Conservation (phyloP, 2,113 vertebrate genomes). For the Brachypodius melanocephalos region DNA sequence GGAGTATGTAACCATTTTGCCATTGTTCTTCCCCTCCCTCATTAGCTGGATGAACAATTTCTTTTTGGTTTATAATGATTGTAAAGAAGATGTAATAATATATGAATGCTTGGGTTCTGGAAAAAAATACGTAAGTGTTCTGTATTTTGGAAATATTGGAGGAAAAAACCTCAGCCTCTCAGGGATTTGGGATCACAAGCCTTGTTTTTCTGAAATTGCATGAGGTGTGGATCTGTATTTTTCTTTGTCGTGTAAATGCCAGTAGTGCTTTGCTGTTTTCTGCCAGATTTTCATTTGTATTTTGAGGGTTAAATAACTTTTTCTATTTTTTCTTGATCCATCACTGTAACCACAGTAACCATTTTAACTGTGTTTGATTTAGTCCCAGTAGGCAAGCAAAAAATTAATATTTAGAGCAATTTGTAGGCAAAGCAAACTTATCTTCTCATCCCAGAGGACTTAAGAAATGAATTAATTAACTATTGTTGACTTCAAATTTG, state of each 20-base stretch:
- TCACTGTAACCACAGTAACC: slow-evolving; percentile 71
- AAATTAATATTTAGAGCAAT: slow-evolving; percentile 60
- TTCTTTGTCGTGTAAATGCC: neutral
- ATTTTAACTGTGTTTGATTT: slow-evolving; percentile 66
- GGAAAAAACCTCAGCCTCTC: neutral
- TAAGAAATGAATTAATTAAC: slow-evolving; percentile 46
- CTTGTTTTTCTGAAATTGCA: neutral
- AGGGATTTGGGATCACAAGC: neutral
- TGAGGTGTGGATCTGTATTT: neutral
- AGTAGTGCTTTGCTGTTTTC: neutral
- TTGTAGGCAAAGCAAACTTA: slow-evolving; percentile 19
- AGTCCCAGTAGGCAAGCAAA: slow-evolving; percentile 43
- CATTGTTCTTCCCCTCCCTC: neutral
- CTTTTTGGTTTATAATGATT: neutral
- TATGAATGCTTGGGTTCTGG: neutral
- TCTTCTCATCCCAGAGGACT: slow-evolving; percentile 9
- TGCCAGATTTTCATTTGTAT: neutral
- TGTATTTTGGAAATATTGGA: neutral
- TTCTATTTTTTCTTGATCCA: neutral
- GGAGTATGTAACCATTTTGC: neutral
- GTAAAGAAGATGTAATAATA: neutral
- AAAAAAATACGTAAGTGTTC: neutral
- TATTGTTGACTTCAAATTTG: slow-evolving; percentile 1
- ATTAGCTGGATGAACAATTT: neutral
- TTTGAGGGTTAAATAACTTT: slow-evolving; percentile 55